Evolutionary conservation across 2,797 vertebrate genomes (phyloP), one percentile per base, ranked within the genome.

Genomic region (Poeciliopsis presidionis): DNA sequence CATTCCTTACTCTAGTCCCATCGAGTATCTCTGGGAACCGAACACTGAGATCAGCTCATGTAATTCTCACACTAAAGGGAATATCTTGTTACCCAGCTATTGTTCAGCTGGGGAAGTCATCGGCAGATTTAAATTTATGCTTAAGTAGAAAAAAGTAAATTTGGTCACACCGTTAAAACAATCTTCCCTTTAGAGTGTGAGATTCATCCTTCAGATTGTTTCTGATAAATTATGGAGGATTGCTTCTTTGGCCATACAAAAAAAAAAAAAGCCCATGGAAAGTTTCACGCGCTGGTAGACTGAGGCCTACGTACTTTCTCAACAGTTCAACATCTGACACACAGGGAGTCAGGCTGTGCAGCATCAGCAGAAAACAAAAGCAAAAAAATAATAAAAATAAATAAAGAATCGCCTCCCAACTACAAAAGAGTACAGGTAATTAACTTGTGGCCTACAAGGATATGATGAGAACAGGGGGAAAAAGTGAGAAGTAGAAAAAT

Each of bases 391-490:
- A 39, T 41, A 7, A 41, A 75, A 77, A 28, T 30, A 77, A 18
- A 28, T 22, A 59, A 74, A 67, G 12, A 67, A 28, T 11, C 5
- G 18, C 28, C 16, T 79, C 20, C 47, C 57, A 73, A 80, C 55
- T 73, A 63, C 80, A 79, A 80, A 85, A 80, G 57, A 81, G 81
- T 67, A 76, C 73, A 73, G 76, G 70, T 87, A 89, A 93, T 92
- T 89, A 85, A 81, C 63, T 79, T 63, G 67, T 59, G 47, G 72
- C 70, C 81, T 49, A 67, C 8, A 63, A 86, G 84, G 81, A 83
- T 77, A 79, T 73, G 70, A 80, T 73, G 74, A 75, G 75, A 73
- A 76, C 22, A 25, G 41, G 69, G 69, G 63, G 57, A 86, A 75
- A 72, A 80, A 77, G 72, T 73, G 77, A 76, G 81, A 85, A 77